Base-by-base conservation (phyloP, 2,888 invertebrate species). In the Erebia ligea region DNA sequence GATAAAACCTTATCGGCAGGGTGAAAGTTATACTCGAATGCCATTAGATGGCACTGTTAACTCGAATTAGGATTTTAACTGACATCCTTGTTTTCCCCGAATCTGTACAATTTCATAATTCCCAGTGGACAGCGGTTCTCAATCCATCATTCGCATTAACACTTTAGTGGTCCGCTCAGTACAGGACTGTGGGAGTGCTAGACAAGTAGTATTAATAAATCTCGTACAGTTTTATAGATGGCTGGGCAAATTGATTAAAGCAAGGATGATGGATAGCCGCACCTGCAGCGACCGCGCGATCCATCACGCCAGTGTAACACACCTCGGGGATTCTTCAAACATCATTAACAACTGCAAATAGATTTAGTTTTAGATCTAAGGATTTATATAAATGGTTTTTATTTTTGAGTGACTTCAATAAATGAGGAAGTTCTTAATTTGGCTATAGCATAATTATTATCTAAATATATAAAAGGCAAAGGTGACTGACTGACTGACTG, bases 231-330 rank as follows among this genome's bases (percentile, higher is more conserved):
- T 78, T 80, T 77, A 81, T 73, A 73, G 70, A 73, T 79, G 84
- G 80, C 79, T 21, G 81, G 81, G 82, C 84, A 87, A 88, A 91
- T 90, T 89, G 87, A 90, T 90, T 89, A 86, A 89, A 87, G 80
- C 82, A 77, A 76, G 75, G 78, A 84, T 91, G 91, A 92, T 91
- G 87, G 89, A 92, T 91, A 81, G 79, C 80, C 78, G 79, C 86
- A 87, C 88, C 87, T 88, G 91, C 85, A 85, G 62, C 62, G 69
- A 75, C 58, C 67, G 45, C 70, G 73, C 75, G 68, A 79, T 79
- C 77, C 74, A 79, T 79, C 79, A 79, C 73, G 57, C 72, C 64
- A 54, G 69, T 61, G 71, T 25, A 65, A 68, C 69, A 66, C 68
- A 75, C 70, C 75, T 72, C 73, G 68, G 56, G 48, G 54, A 17